Conservation (phyloP, 2,888 invertebrate genomes). For the Drepanosiphum platanoidis region DNA sequence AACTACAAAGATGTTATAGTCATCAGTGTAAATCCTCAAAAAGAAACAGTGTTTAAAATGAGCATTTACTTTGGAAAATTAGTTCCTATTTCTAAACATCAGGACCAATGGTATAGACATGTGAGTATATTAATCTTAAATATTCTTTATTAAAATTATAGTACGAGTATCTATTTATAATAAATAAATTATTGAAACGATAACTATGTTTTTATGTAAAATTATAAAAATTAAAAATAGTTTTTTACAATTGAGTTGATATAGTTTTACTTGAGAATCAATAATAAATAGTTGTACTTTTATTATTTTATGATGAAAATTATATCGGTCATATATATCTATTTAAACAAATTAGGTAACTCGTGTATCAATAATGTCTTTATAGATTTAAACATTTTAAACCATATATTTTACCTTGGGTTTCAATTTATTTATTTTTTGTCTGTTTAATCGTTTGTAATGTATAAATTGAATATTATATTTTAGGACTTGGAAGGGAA, state of each 20-base stretch:
- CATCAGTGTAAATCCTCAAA: conserved; percentile 13
- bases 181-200: too few relatives aligned
- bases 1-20: conserved; percentile 52
- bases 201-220: too few relatives aligned
- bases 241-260: too few relatives aligned
- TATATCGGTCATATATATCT: too few relatives aligned
- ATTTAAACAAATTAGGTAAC: too few relatives aligned
- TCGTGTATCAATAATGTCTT: too few relatives aligned
- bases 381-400: too few relatives aligned
- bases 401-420: background rate
- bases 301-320: too few relatives aligned
- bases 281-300: too few relatives aligned
- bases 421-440: background rate
- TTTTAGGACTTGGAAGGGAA: conserved; percentile 46
- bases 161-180: too few relatives aligned
- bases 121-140: conserved; percentile 18
- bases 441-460: background rate
- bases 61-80: conserved; percentile 22
- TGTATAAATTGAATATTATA: background rate
- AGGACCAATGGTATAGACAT: conserved; percentile 40
- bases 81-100: conserved; percentile 22
- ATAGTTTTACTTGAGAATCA: too few relatives aligned
- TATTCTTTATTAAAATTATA: background rate
- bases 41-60: conserved; percentile 44
- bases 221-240: too few relatives aligned